Evolutionary conservation across 2,888 invertebrate species (phyloP).

Genomic region (Hipparchia semele): DNA sequence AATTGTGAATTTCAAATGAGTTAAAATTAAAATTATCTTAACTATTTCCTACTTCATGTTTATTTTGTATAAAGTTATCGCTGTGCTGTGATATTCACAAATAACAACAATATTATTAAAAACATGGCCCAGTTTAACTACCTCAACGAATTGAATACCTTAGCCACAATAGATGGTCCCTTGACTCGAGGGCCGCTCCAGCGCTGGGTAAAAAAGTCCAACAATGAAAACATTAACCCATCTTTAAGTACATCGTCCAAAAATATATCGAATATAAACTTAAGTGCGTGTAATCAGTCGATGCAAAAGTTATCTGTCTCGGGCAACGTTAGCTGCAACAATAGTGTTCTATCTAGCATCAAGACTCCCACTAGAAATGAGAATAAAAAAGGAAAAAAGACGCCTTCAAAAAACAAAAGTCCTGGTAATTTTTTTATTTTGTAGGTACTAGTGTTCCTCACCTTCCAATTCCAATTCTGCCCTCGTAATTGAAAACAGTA

Average conservation of each 20-base stretch:
- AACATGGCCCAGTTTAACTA: conserved; percentile 91
- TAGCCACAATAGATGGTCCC: conserved; percentile 90
- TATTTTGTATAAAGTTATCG: conserved; percentile 23
- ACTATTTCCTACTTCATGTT: conserved; percentile 29
- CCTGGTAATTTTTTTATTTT: conserved; percentile 75
- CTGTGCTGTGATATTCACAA: conserved; percentile 4
- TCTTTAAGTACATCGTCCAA: conserved; percentile 68
- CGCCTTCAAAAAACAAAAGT: conserved; percentile 85
- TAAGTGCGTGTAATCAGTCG: conserved; percentile 85
- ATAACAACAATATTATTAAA: conserved; percentile 12
- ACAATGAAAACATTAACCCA: conserved; percentile 83
- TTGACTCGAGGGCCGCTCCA: conserved; percentile 90
- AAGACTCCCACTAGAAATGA: conserved; percentile 82
- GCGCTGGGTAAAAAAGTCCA: conserved; percentile 90
- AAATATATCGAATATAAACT: conserved; percentile 78
- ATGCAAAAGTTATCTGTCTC: conserved; percentile 84
- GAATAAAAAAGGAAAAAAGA: conserved; percentile 85
- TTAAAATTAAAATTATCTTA: conserved; percentile 25
- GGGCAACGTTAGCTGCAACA: conserved; percentile 82
- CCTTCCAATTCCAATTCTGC: no score
- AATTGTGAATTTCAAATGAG: conserved; percentile 3
- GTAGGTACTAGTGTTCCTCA: not conserved
- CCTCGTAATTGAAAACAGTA: no score
- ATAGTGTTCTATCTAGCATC: conserved; percentile 75
- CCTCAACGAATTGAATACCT: conserved; percentile 90